Conservation (phyloP, 2,113 vertebrate species). For the Macquaria australasica region DNA sequence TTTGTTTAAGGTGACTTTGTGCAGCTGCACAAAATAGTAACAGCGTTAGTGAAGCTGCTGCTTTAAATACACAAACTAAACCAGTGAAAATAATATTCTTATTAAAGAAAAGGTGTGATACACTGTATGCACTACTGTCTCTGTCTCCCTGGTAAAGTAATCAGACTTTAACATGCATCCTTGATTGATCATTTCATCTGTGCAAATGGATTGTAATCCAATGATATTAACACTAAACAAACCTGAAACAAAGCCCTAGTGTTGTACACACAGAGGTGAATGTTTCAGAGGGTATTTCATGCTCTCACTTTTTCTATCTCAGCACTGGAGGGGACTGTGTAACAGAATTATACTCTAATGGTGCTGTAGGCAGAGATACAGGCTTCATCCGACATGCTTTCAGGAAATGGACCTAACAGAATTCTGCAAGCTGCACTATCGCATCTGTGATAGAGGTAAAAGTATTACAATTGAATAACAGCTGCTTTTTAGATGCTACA, state of each 20-base stretch:
- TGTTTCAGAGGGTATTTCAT: constrained; percentile 55
- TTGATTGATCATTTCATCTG: constrained; percentile 27
- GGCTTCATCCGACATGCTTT: constrained; percentile 62
- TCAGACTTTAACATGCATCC: constrained; percentile 21
- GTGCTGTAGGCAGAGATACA: constrained; percentile 58
- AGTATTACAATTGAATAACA: constrained; percentile 63
- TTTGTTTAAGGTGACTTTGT: constrained; percentile 34
- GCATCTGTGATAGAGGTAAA: constrained; percentile 63
- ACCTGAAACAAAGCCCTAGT: constrained; percentile 31
- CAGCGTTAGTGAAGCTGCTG: constrained; percentile 16
- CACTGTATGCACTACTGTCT: constrained; percentile 8
- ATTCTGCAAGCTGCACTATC: constrained; percentile 52
- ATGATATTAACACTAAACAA: constrained; percentile 27
- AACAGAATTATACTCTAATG: constrained; percentile 74
- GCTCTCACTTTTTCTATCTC: constrained; percentile 42
- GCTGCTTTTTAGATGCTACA: constrained; percentile 50
- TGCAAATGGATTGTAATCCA: constrained; percentile 48
- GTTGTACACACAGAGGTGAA: constrained; percentile 48
- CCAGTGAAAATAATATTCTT: constrained; percentile 5
- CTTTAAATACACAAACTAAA: constrained; percentile 22
- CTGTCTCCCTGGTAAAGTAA: constrained; percentile 4
- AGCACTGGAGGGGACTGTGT: constrained; percentile 48
- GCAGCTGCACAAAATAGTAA: constrained; percentile 21
- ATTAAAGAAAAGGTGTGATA: constrained; percentile 20
- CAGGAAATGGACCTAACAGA: constrained; percentile 70